Percentiles rank a stretch among this genome's conserved stretches.
Conservation (phyloP, 2,888 invertebrate genomes). For the Steinernema hermaphroditum region DNA sequence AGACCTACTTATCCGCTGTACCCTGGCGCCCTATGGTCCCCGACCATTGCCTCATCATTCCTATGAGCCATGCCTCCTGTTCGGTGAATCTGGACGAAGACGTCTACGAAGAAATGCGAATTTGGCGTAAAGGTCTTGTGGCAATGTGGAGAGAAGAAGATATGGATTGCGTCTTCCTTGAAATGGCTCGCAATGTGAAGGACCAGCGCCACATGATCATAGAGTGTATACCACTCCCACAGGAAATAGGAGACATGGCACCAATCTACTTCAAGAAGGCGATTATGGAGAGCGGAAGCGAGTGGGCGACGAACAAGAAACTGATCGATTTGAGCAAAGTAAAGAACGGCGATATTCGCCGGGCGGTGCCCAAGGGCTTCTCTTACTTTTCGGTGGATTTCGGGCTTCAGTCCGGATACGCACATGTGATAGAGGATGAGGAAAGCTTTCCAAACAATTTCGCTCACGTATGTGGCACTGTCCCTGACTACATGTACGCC, state of each 20-base stretch:
- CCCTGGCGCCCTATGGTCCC: constrained; percentile 78
- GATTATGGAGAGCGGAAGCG: constrained; percentile 87
- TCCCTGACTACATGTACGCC: neutral
- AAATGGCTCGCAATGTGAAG: constrained; percentile 79
- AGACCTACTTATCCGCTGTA: constrained; percentile 81
- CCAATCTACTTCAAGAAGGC: constrained; percentile 98
- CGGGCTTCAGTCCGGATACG: constrained; percentile 84
- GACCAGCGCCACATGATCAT: constrained; percentile 81
- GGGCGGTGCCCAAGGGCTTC: constrained; percentile 85
- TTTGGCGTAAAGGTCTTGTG: constrained; percentile 78
- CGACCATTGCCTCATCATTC: constrained; percentile 83
- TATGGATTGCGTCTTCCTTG: constrained; percentile 86
- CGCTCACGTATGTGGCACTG: constrained; percentile 79
- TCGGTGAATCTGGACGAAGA: constrained; percentile 88
- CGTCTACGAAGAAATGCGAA: constrained; percentile 84
- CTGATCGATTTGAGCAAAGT: constrained; percentile 74
- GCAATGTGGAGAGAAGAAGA: constrained; percentile 77
- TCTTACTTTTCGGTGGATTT: constrained; percentile 94
- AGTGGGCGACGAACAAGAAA: constrained; percentile 94
- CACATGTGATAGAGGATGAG: constrained; percentile 94
- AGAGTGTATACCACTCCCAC: constrained; percentile 84
- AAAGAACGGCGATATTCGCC: constrained; percentile 75
- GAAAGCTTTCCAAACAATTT: constrained; percentile 82
- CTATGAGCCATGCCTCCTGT: constrained; percentile 80
- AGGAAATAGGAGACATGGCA: constrained; percentile 82